phyloP scores from a whole-genome alignment of 2,888 invertebrate species.

The Loripinus fragilis region DNA sequence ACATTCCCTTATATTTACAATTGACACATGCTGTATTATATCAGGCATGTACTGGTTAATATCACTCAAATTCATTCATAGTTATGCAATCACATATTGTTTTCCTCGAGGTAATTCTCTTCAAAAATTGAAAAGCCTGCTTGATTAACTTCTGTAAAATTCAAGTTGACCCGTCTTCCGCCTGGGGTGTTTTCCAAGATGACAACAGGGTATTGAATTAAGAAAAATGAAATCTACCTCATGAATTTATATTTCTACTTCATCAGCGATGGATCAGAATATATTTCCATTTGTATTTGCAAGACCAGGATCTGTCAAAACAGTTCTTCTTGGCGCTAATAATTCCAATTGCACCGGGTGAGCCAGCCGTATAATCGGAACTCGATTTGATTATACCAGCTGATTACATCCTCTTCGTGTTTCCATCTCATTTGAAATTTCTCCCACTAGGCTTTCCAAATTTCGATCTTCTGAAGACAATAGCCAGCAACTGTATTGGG shows the following conservation, averaged over 20 bases:
- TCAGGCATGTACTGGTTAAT: too few species aligned
- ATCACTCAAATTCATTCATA: too few species aligned
- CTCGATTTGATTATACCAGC: slow-evolving; percentile 64
- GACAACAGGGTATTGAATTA: slow-evolving; percentile 44
- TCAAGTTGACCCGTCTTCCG: slow-evolving; percentile 54
- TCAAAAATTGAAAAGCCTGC: slow-evolving; percentile 15
- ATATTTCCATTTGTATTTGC: slow-evolving; percentile 64
- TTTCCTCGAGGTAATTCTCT: slow-evolving; percentile 2
- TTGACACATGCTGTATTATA: too few species aligned
- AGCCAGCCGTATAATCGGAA: slow-evolving; percentile 55
- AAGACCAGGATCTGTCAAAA: slow-evolving; percentile 62
- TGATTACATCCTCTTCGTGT: slow-evolving; percentile 60
- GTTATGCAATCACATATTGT: not conserved
- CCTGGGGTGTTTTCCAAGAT: slow-evolving; percentile 30
- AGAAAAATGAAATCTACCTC: slow-evolving; percentile 62
- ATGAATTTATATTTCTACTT: slow-evolving; percentile 63
- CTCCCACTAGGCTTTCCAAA: slow-evolving; percentile 62
- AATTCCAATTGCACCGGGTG: slow-evolving; percentile 58
- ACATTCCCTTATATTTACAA: too few species aligned
- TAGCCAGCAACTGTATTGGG: slow-evolving; percentile 35
- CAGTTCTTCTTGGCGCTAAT: slow-evolving; percentile 47
- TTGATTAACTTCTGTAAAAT: slow-evolving; percentile 46
- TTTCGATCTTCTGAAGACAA: slow-evolving; percentile 63
- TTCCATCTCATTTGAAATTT: slow-evolving; percentile 62
- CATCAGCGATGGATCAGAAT: slow-evolving; percentile 54